Base-by-base conservation (phyloP, 2,888 invertebrate genomes). In the Agrilus mali region DNA sequence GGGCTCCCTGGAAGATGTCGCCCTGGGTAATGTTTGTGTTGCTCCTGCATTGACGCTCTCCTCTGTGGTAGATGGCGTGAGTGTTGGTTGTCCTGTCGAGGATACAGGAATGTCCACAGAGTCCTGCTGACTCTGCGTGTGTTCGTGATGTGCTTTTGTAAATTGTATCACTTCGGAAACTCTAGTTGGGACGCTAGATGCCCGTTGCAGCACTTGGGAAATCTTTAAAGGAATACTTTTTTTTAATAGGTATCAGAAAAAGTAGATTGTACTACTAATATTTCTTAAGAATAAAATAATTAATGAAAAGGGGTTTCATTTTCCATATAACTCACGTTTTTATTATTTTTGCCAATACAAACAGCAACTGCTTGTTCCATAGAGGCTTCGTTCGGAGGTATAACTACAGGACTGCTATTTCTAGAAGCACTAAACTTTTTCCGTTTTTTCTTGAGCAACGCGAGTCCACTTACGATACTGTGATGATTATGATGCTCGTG, bases 381-480 rank as follows among this genome's bases (percentile, higher is more conserved):
- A 65, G 70, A 57, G 68, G 69, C 44, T 61, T 69, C 51, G 1
- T 42, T 38, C 66, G 71, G 62, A 10, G 70, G 67, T 46, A 68
- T 66, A 41, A 69, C 69, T 32, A 74, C 69, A 6, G 75, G 75
- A 54, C 72, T 79, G 41, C 78, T 74, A 48, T 81, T 80, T 55
- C 85, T 73, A 46, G 86, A 86, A 50, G 85, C 80, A 0, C 85
- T 85, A 67, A 86, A 87, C 63, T 86, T 86, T 67, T 86, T 86
- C 50, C 86, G 75, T 65, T 86, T 87, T 60, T 80, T 78, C 61
- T 82, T 82, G 43, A 87, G 71, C 17, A 84, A 78, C 2, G 85
- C 84, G 49, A 86, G 70, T 42, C 85, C 84, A 22, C 73, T 67
- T 3, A 65, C 62, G 42, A 78, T 57, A 2, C 68, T 68, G 53